A percentile compares a stretch with the other conserved stretches of the same genome.
Conservation (phyloP, 2,113 vertebrate genomes). For the Istiophorus platypterus region DNA sequence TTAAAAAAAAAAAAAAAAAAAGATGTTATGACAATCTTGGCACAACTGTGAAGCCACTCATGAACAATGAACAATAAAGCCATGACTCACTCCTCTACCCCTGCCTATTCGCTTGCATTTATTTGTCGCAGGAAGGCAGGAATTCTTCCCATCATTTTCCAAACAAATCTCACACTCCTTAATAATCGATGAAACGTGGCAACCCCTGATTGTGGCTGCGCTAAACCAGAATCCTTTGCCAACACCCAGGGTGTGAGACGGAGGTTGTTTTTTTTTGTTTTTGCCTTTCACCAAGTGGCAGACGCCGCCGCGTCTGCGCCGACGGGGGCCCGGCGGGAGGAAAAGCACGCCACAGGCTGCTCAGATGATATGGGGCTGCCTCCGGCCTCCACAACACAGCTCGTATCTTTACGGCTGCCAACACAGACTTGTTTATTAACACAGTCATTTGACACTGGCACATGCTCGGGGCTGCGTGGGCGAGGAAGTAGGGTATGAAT, state of each 20-base stretch:
- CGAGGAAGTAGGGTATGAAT: slow-evolving; percentile 37
- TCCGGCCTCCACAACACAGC: slow-evolving; percentile 26
- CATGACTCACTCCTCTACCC: slow-evolving; percentile 20
- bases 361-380: slow-evolving; percentile 29
- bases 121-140: background rate
- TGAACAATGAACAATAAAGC: slow-evolving; percentile 26
- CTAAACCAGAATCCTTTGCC: slow-evolving; percentile 15
- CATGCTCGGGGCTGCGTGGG: slow-evolving; percentile 53
- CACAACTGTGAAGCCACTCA: slow-evolving; percentile 6
- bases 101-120: slow-evolving; percentile 16
- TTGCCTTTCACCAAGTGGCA: slow-evolving; percentile 21
- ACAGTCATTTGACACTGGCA: slow-evolving; percentile 54
- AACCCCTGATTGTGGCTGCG: slow-evolving; percentile 21
- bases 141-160: slow-evolving; percentile 11
- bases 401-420: slow-evolving; percentile 28
- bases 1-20: background rate
- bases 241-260: slow-evolving; percentile 8
- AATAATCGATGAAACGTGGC: background rate
- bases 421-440: slow-evolving; percentile 61
- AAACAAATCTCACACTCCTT: slow-evolving; percentile 14
- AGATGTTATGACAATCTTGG: background rate
- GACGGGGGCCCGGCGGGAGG: slow-evolving; percentile 12
- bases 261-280: slow-evolving; percentile 23
- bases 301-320: slow-evolving; percentile 12
- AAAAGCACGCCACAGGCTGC: background rate